Percentiles rank a stretch among this genome's conserved stretches.
Evolutionary conservation across 2,888 invertebrate genomes (phyloP).

Genomic region (Eilema griseolum): DNA sequence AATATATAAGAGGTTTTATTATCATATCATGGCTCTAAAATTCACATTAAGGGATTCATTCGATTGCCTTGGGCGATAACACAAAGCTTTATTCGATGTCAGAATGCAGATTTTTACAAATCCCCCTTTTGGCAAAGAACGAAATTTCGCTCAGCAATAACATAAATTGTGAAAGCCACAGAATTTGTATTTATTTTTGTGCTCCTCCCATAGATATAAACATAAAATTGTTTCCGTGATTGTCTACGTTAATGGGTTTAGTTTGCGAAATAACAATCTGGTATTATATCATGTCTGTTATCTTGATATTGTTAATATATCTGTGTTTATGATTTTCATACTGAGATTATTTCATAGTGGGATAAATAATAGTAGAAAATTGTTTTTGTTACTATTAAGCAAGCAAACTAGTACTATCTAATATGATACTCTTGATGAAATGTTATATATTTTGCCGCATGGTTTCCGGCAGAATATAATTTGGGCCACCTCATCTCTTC

Average conservation of each 20-base stretch:
- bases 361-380: neutral
- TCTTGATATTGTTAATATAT: neutral
- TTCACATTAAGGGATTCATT: slow-evolving; percentile 3
- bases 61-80: slow-evolving; percentile 8
- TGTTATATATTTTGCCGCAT: too few species aligned
- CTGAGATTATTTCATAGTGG: neutral
- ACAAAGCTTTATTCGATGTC: slow-evolving; percentile 1
- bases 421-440: too few species aligned
- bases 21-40: neutral
- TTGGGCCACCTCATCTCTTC: too few species aligned
- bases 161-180: slow-evolving; percentile 14
- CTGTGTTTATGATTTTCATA: neutral
- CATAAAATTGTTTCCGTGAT: slow-evolving; percentile 11
- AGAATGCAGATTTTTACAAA: neutral
- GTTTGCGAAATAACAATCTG: slow-evolving; percentile 13
- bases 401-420: neutral
- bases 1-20: slow-evolving; percentile 13
- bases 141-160: slow-evolving; percentile 11
- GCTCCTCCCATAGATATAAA: neutral
- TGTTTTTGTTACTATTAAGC: neutral
- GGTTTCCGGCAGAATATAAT: too few species aligned
- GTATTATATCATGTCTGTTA: neutral
- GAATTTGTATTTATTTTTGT: slow-evolving; percentile 15
- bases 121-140: neutral
- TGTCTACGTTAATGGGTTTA: slow-evolving; percentile 3